These are phyloP conservation scores for Calypte anna DNA, from an alignment of 2,113 vertebrate genomes.

Conservation along the genomic window DNA sequence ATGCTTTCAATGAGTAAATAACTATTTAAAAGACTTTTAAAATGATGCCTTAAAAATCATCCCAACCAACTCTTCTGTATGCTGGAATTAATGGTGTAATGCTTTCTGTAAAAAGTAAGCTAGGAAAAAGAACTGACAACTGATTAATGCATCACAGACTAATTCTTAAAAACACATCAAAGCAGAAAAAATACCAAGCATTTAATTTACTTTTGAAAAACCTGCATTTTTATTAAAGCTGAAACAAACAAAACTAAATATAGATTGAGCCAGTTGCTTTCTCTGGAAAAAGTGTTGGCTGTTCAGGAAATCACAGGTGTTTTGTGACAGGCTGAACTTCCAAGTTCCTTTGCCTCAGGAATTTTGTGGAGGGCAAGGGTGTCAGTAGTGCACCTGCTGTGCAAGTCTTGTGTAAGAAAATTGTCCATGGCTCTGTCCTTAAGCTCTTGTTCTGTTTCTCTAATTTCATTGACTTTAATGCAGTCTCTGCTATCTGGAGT, in stretches of 20 bases:
- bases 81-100: slow-evolving; percentile 3
- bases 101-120: neutral
- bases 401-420: neutral
- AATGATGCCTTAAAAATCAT: neutral
- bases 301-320: neutral
- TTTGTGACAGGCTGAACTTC: neutral
- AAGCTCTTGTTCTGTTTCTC: neutral
- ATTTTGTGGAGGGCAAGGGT: neutral
- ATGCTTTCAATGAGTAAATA: slow-evolving; percentile 5
- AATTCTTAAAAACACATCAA: slow-evolving; percentile 17
- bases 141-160: neutral
- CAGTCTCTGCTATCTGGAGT: neutral
- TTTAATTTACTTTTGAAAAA: slow-evolving; percentile 18
- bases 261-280: neutral
- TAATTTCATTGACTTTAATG: neutral
- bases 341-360: neutral
- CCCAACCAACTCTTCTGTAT: neutral
- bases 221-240: neutral
- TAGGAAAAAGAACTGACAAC: slow-evolving; percentile 1
- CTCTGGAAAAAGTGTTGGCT: neutral
- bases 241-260: neutral
- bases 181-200: neutral
- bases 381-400: neutral
- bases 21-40: neutral
- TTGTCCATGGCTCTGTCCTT: neutral